A percentile compares a stretch with the other conserved stretches of the same genome.
phyloP scores from a whole-genome alignment of 2,888 invertebrate species.

The Apantesis nais region DNA sequence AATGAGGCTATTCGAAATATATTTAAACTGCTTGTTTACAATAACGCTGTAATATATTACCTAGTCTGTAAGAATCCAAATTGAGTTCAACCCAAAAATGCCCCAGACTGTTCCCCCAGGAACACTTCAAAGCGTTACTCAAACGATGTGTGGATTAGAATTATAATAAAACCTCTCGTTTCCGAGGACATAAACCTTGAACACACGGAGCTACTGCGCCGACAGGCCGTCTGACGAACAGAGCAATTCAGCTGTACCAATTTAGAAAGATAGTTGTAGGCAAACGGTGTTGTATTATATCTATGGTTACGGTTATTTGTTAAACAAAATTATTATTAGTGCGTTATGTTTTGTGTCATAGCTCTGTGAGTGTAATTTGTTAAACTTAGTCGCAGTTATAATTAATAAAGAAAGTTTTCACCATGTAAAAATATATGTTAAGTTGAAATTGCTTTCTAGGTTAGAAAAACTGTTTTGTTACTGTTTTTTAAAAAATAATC shows the following conservation, averaged over 20 bases:
- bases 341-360: background rate
- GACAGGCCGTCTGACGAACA: conserved; percentile 35
- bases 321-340: background rate
- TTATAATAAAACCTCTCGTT: conserved; percentile 44
- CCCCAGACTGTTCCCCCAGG: conserved; percentile 36
- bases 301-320: background rate
- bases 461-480: too few species aligned
- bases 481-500: too few species aligned
- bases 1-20: background rate
- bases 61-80: conserved; percentile 23
- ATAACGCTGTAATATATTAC: background rate
- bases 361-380: background rate
- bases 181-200: conserved; percentile 36
- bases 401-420: too few species aligned
- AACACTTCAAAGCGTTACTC: conserved; percentile 28
- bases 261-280: conserved; percentile 20
- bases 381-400: background rate
- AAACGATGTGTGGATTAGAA: conserved; percentile 44
- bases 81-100: conserved; percentile 26
- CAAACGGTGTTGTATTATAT: conserved; percentile 12
- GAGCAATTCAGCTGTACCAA: conserved; percentile 19
- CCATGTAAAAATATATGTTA: too few species aligned
- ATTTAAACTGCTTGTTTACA: background rate
- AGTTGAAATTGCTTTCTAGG: background rate
- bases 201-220: conserved; percentile 22